phyloP scores from a whole-genome alignment of 2,888 invertebrate genomes.

The Lasioglossum pauxillum region DNA sequence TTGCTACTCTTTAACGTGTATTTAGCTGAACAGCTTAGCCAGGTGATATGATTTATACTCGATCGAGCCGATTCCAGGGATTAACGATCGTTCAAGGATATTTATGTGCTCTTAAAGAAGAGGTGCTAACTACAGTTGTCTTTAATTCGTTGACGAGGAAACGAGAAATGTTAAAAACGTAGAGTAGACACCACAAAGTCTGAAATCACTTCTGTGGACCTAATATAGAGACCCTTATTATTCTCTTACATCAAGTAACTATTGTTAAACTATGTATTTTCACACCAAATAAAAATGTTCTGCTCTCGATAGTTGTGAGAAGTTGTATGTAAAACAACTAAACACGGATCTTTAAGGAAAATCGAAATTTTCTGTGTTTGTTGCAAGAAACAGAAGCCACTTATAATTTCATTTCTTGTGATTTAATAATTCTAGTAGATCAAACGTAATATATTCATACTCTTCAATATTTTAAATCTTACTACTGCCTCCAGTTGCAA shows the following conservation, averaged over 20 bases:
- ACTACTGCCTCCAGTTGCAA: too few relatives aligned
- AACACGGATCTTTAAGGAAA: too few relatives aligned
- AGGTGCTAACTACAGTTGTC: not conserved
- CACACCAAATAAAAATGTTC: not conserved
- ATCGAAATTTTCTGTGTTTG: too few relatives aligned
- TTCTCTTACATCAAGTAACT: not conserved
- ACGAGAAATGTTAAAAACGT: not conserved
- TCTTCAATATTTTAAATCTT: too few relatives aligned
- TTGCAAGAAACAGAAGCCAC: too few relatives aligned
- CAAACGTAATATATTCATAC: too few relatives aligned
- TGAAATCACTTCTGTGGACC: too few relatives aligned
- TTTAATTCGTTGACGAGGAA: not conserved
- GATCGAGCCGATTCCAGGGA: not conserved
- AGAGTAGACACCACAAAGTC: too few relatives aligned
- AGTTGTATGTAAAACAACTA: too few relatives aligned
- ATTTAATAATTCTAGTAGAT: too few relatives aligned
- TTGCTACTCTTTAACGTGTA: not conserved
- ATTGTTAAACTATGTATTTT: not conserved
- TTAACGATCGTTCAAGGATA: not conserved
- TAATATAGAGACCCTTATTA: not conserved
- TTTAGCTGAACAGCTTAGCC: not conserved
- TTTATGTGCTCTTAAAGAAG: not conserved
- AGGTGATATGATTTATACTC: not conserved
- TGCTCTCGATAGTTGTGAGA: not conserved
- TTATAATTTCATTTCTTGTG: too few relatives aligned